Evolutionary conservation across 2,797 vertebrate species (phyloP).

Genomic region (Aldrovandia affinis): DNA sequence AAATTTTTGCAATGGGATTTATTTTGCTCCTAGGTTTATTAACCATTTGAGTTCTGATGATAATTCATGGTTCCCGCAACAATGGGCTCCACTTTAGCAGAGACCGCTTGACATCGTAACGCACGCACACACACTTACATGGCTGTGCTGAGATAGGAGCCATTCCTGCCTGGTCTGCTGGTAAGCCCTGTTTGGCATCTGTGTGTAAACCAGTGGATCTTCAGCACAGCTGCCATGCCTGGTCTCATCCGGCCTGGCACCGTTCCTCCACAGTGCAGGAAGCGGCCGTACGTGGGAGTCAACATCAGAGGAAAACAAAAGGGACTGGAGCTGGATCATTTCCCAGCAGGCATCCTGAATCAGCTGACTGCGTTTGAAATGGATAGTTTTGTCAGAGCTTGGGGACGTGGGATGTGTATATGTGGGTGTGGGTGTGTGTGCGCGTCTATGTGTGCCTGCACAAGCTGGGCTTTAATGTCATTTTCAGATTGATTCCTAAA

Average conservation of each 20-base stretch:
- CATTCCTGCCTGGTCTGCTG: not conserved
- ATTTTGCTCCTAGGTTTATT: not conserved
- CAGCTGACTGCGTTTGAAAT: conserved; percentile 3
- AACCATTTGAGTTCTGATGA: not conserved
- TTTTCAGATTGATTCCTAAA: not conserved
- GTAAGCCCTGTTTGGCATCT: conserved; percentile 6
- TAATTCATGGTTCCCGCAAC: not conserved
- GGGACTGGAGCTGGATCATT: not conserved
- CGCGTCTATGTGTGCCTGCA: not conserved
- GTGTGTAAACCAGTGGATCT: not conserved
- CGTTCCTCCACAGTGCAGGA: not conserved
- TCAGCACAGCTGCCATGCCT: not conserved
- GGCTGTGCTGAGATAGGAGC: not conserved
- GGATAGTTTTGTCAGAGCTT: not conserved
- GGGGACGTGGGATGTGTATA: no score
- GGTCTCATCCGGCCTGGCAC: not conserved
- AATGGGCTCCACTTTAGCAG: not conserved
- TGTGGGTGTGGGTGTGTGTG: no score
- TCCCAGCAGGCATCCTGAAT: not conserved
- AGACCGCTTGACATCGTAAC: not conserved
- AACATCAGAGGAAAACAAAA: conserved; percentile 17
- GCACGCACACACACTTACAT: not conserved
- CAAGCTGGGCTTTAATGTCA: not conserved
- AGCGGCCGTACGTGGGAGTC: not conserved
- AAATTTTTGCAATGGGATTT: conserved; percentile 8